Conservation (phyloP, 2,113 vertebrate genomes). For the Cygnus atratus region DNA sequence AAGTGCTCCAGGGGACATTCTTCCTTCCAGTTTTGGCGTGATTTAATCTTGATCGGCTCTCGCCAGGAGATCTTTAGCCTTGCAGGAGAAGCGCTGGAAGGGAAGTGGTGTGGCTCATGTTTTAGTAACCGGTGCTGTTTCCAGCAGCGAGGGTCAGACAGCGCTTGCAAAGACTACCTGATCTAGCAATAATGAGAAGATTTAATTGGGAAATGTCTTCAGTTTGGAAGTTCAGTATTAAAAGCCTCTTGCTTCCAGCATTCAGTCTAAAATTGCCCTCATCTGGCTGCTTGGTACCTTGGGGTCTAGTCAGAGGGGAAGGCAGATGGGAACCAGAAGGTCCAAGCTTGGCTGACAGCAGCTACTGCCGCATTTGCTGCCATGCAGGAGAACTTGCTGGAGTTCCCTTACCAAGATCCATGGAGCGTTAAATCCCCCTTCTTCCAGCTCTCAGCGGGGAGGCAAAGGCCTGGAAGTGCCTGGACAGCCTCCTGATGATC, state of each 20-base stretch:
- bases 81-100: conserved; percentile 11
- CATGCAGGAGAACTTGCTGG: neutral
- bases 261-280: neutral
- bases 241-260: neutral
- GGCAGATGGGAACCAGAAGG: neutral
- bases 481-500: neutral
- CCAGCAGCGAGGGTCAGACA: neutral
- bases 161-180: neutral
- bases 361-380: neutral
- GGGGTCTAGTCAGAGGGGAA: neutral
- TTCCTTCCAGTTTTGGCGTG: neutral
- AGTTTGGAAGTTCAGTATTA: neutral
- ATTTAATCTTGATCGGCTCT: neutral
- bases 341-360: neutral
- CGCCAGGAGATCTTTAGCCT: neutral
- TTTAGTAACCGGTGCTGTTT: neutral
- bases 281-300: neutral
- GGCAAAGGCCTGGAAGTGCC: neutral
- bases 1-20: conserved; percentile 34
- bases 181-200: neutral
- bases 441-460: neutral
- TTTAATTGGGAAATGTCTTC: neutral
- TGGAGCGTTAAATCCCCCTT: neutral
- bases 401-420: neutral
- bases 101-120: neutral